Percentiles rank a stretch among this genome's conserved stretches.
Evolutionary conservation across 1,140 invertebrate genomes (phyloP).

Genomic region (Drosophila dunni): DNA sequence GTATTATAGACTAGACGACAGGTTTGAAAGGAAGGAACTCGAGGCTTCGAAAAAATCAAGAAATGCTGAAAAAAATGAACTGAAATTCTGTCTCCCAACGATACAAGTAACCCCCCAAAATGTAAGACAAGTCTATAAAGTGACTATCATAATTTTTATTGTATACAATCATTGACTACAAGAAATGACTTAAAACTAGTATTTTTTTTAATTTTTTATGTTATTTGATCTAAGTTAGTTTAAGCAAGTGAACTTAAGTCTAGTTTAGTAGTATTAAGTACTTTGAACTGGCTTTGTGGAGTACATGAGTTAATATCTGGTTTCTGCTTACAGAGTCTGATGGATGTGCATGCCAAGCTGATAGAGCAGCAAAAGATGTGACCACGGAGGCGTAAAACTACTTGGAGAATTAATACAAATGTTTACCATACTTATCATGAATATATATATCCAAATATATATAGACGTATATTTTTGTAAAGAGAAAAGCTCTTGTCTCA

Average conservation of each 20-base stretch:
- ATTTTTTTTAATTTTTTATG: too few relatives aligned
- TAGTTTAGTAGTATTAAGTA: neutral
- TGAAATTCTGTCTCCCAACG: too few relatives aligned
- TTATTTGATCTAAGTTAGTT: too few relatives aligned
- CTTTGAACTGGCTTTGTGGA: neutral
- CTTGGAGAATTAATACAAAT: neutral
- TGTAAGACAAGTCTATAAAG: too few relatives aligned
- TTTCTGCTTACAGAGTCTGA: conserved; percentile 67
- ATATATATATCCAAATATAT: neutral
- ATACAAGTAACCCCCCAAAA: too few relatives aligned
- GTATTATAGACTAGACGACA: too few relatives aligned
- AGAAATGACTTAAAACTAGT: too few relatives aligned
- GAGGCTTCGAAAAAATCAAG: too few relatives aligned
- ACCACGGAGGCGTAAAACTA: neutral
- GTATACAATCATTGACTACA: too few relatives aligned
- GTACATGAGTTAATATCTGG: neutral
- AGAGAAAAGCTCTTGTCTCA: conserved; percentile 20
- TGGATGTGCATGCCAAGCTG: conserved; percentile 77
- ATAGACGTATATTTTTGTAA: neutral
- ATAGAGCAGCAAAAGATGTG: conserved; percentile 64
- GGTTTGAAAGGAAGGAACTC: too few relatives aligned
- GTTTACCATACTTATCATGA: neutral
- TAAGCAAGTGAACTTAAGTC: neutral
- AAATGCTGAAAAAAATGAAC: too few relatives aligned
- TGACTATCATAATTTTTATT: too few relatives aligned